Conservation (phyloP, 2,113 vertebrate species). For the Oryctolagus cuniculus region DNA sequence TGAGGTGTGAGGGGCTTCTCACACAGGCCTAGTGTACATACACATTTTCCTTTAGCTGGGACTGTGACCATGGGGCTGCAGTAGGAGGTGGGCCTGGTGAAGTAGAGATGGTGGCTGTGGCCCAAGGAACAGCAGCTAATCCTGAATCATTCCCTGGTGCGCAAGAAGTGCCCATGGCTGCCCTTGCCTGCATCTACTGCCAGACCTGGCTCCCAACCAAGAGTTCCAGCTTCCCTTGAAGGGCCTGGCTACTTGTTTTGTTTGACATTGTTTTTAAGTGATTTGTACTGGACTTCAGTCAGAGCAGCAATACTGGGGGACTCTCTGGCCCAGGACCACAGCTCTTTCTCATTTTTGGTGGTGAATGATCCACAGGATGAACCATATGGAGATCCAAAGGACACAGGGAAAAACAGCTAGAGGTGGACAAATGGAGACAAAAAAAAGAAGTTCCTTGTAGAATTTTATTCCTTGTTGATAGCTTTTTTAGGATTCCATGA, state of each 20-base stretch:
- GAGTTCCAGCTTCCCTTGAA: not conserved
- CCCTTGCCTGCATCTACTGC: not conserved
- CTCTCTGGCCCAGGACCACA: not conserved
- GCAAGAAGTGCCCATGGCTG: not conserved
- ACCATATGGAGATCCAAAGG: conserved; percentile 7
- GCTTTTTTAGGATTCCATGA: not conserved
- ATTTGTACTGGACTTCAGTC: not conserved
- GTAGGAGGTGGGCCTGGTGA: not conserved
- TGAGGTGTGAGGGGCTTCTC: not conserved
- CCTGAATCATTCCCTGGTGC: not conserved
- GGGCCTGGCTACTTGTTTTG: not conserved
- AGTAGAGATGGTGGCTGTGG: rapidly evolving
- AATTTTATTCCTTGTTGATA: not conserved
- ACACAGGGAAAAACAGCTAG: not conserved
- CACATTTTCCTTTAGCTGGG: not conserved
- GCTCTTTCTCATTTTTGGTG: conserved; percentile 23
- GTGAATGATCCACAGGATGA: not conserved
- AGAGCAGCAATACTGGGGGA: not conserved
- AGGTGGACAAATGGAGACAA: not conserved
- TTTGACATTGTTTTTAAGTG: conserved; percentile 54
- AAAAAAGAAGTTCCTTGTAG: not conserved
- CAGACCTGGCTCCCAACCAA: not conserved
- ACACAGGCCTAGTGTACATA: not conserved
- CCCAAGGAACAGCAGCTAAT: not conserved
- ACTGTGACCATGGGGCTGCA: not conserved